Evolutionary conservation across 2,797 vertebrate species (phyloP).

Genomic region (Catostomus latipinnis): DNA sequence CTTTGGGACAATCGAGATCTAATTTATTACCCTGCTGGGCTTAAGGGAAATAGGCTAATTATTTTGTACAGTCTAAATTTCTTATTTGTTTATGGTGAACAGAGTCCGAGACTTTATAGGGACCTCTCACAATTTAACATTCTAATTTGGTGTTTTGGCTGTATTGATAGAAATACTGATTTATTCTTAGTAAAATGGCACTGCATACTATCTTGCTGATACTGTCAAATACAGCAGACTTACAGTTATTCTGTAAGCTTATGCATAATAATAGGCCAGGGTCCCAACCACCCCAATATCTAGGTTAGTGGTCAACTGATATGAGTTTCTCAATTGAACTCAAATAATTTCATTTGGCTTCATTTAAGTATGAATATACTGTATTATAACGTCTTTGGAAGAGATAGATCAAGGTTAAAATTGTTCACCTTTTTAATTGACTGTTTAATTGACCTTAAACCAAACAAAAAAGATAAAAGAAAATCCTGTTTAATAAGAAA

Average conservation of each 20-base stretch:
- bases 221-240: not conserved
- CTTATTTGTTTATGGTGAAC: not conserved
- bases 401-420: too few relatives aligned
- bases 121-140: not conserved
- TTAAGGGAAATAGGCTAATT: not conserved
- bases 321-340: too few relatives aligned
- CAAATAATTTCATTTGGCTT: too few relatives aligned
- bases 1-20: not conserved
- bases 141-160: not conserved
- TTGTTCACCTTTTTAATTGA: too few relatives aligned
- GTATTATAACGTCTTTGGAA: too few relatives aligned
- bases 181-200: not conserved
- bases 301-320: too few relatives aligned
- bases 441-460: not conserved
- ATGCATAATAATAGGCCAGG: too few relatives aligned
- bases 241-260: too few relatives aligned
- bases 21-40: not conserved
- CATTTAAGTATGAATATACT: too few relatives aligned
- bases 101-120: not conserved
- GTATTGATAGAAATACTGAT: not conserved
- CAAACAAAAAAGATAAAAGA: not conserved
- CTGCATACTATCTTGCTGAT: not conserved
- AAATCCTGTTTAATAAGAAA: constrained; percentile 7
- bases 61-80: not conserved
- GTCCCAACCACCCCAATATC: too few relatives aligned